Conservation (phyloP, 2,888 invertebrate species). For the Trachelus troglodyta region DNA sequence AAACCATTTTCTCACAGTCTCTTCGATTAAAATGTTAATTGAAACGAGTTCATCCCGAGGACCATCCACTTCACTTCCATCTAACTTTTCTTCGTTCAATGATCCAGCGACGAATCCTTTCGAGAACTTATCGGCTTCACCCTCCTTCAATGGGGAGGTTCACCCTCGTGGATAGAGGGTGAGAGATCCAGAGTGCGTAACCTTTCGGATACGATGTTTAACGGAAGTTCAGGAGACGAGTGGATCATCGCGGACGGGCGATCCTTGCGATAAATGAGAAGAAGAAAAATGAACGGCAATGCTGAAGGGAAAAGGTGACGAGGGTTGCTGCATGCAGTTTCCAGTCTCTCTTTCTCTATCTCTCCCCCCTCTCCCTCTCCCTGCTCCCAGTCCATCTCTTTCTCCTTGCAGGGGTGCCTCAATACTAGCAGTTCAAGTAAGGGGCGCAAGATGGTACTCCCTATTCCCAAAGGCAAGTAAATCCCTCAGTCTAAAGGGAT, state of each 20-base stretch:
- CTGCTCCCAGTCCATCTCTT: not conserved
- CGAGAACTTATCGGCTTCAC: not conserved
- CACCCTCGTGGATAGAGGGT: not conserved
- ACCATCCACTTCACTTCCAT: not conserved
- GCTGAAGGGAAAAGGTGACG: slow-evolving; percentile 43
- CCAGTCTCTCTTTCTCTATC: not conserved
- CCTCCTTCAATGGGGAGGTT: not conserved
- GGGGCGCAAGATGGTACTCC: not conserved
- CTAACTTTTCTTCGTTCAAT: not conserved
- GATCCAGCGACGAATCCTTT: not conserved
- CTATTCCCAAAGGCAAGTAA: slow-evolving; percentile 26
- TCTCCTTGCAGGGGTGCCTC: not conserved
- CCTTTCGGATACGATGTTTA: not conserved
- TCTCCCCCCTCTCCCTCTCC: too few relatives aligned
- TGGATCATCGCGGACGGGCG: not conserved
- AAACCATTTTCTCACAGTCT: not conserved
- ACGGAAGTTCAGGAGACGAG: not conserved
- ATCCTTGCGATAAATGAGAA: not conserved
- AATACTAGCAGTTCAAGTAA: not conserved
- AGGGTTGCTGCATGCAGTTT: slow-evolving; percentile 24
- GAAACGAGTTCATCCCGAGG: not conserved
- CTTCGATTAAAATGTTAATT: not conserved
- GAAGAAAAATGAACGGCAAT: slow-evolving; percentile 16
- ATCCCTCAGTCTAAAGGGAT: slow-evolving; percentile 38
- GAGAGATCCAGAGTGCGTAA: not conserved